Percentiles rank a stretch among this genome's conserved stretches.
Conservation (phyloP, 1,140 invertebrate species). For the Drosophila tani region DNA sequence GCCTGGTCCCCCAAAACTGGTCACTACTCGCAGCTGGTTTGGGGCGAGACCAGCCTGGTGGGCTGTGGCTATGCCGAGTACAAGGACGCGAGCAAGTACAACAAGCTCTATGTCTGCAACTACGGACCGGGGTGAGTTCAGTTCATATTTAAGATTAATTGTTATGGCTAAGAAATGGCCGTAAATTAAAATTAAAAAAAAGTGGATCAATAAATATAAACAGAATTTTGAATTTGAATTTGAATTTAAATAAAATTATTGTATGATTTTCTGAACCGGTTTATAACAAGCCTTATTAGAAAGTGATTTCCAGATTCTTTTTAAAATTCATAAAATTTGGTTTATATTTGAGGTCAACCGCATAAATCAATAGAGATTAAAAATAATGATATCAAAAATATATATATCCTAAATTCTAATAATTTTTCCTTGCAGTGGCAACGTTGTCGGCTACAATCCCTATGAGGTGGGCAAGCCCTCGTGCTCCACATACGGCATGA, state of each 20-base stretch:
- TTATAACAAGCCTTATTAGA: conserved; percentile 5
- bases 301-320: conserved; percentile 8
- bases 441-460: conserved; percentile 90
- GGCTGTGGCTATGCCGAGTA: conserved; percentile 94
- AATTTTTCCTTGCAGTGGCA: conserved; percentile 87
- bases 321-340: conserved; percentile 9
- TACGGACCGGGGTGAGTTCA: conserved; percentile 91
- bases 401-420: background rate
- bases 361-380: conserved; percentile 8
- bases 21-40: conserved; percentile 94
- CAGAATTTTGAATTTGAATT: too few species aligned
- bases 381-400: background rate
- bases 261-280: background rate
- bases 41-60: conserved; percentile 91
- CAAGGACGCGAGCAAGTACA: conserved; percentile 90
- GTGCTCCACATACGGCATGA: conserved; percentile 89
- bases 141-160: conserved; percentile 1
- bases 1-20: conserved; percentile 89
- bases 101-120: conserved; percentile 94
- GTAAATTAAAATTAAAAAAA: background rate
- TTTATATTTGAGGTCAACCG: conserved; percentile 8
- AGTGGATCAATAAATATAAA: conserved; percentile 4
- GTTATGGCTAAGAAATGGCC: too few species aligned
- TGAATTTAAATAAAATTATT: background rate
- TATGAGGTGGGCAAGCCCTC: conserved; percentile 91